These are phyloP conservation scores for Poeciliopsis occidentalis DNA, from an alignment of 2,113 vertebrate species.

Conservation along the genomic window DNA sequence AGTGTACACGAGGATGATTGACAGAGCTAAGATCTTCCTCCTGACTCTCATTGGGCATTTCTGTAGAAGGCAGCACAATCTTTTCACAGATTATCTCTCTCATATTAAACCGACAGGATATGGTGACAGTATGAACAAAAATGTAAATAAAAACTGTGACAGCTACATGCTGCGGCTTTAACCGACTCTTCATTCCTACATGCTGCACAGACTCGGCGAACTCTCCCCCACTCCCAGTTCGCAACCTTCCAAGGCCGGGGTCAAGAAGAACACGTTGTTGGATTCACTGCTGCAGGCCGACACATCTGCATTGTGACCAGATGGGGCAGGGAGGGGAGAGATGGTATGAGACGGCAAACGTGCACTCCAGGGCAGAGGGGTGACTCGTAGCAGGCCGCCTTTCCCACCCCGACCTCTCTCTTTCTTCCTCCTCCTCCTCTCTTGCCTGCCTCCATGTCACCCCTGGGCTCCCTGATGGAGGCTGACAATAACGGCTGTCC, in stretches of 20 bases:
- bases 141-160: too few relatives aligned
- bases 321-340: constrained; percentile 8
- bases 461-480: constrained; percentile 68
- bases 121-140: too few relatives aligned
- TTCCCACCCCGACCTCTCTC: constrained; percentile 33
- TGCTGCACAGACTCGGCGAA: background rate
- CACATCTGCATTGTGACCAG: constrained; percentile 58
- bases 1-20: too few relatives aligned
- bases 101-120: too few relatives aligned
- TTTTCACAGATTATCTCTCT: too few relatives aligned
- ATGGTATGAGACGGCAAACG: background rate
- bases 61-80: too few relatives aligned
- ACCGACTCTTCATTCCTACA: background rate
- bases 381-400: constrained; percentile 53
- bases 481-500: constrained; percentile 73
- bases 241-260: background rate
- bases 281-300: constrained; percentile 29
- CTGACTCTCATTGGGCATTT: too few relatives aligned
- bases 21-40: too few relatives aligned
- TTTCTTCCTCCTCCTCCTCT: constrained; percentile 44
- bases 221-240: background rate
- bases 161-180: too few relatives aligned
- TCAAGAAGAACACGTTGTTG: background rate
- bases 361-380: constrained; percentile 42
- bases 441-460: constrained; percentile 65